A percentile compares a stretch with the other conserved stretches of the same genome.
phyloP scores from a whole-genome alignment of 2,797 vertebrate species.

The Manis javanica region DNA sequence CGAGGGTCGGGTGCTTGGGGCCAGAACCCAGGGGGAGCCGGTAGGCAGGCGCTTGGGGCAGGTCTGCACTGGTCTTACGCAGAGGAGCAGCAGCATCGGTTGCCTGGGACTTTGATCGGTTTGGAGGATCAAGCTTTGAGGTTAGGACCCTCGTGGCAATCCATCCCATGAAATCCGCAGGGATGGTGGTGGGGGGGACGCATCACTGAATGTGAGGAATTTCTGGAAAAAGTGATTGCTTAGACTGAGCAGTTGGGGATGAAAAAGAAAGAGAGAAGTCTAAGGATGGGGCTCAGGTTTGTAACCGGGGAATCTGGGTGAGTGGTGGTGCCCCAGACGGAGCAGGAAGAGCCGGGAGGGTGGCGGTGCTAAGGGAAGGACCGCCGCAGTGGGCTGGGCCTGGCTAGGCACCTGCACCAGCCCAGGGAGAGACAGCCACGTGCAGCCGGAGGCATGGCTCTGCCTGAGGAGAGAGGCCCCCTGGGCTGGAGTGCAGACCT shows the following conservation, averaged over 20 bases:
- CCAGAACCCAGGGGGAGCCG: background rate
- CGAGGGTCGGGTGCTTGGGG: background rate
- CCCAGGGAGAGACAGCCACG: background rate
- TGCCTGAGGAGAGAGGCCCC: background rate
- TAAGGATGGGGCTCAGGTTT: background rate
- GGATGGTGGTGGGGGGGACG: background rate
- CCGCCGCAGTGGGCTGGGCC: rapidly evolving
- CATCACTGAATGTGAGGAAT: background rate
- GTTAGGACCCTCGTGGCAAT: background rate
- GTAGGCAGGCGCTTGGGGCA: background rate
- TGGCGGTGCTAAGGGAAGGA: background rate
- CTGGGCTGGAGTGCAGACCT: background rate
- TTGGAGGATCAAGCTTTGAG: background rate
- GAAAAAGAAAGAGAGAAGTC: background rate
- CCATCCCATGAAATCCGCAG: background rate
- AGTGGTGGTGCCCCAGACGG: rapidly evolving
- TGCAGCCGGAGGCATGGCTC: background rate
- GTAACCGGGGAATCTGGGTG: background rate
- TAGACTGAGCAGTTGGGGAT: background rate
- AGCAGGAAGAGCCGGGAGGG: background rate
- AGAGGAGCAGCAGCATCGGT: background rate
- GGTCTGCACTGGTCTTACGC: background rate
- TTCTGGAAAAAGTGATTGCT: background rate
- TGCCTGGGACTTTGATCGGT: background rate
- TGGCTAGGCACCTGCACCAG: background rate